Base-by-base conservation (phyloP, 2,888 invertebrate genomes). In the Suillia variegata region DNA sequence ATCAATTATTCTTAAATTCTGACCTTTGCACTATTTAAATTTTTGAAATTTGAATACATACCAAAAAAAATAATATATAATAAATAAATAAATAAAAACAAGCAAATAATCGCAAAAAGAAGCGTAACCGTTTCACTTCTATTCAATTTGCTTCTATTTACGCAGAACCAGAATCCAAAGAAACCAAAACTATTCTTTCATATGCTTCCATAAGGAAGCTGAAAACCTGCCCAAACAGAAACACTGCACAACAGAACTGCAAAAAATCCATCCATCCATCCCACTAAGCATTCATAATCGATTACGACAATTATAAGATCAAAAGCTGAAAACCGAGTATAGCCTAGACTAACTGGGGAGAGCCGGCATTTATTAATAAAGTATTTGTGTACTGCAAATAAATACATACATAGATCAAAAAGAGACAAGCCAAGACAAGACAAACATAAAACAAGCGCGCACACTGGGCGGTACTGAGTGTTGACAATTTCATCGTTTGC, bases 241-340 rank as follows among this genome's bases (percentile, higher is more conserved):
- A 65, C 56, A 51, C 56, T 6, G 24, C 60, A 42, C 54, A 62
- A 60, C 24, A 48, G 18, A 49, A 59, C 17, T 18, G 45, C 18
- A 33, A 51, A 21, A 26, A 26, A 26, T 26, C 5, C n/a, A n/a
- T n/a, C 15, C 12, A 47, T 13, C 21, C 63, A 61, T 71, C 76
- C 77, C 69, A 72, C 75, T 61, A 75, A 70, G 78, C 79, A 77
- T 78, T 74, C 67, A 67, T 68, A 79, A 77, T 78, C 75, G 71
- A 77, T 77, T 78, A 77, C 63, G 72, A 69, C 67, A 67, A 63
- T 67, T 63, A 13, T 64, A 58, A 75, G 70, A 71, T 74, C 75
- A 74, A 74, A 69, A 59, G 62, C 61, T 21, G 26, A 68, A 54
- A 22, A 47, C 42, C 54, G 26, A n/a, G n/a, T n/a, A n/a, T n/a